Evolutionary conservation across 35 echinoderm and acorn worm genomes (phyloP).

Genomic region (Diadema setosum): DNA sequence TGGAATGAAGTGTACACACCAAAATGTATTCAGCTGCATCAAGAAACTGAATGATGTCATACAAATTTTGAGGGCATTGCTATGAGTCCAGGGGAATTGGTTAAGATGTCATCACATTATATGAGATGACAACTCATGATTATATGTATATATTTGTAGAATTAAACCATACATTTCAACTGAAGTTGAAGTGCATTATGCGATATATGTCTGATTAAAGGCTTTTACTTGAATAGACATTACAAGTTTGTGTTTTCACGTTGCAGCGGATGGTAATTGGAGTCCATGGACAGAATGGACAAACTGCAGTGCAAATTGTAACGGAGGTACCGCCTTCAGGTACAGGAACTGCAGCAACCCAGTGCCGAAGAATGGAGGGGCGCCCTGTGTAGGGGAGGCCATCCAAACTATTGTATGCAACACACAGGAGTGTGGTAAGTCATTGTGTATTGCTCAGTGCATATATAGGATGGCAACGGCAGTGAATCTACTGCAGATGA

Average conservation of each 20-base stretch:
- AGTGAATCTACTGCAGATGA: too few relatives aligned
- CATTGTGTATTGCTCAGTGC: too few relatives aligned
- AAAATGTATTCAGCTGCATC: too few relatives aligned
- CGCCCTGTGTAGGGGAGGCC: constrained; percentile 53
- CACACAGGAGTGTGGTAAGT: constrained; percentile 41
- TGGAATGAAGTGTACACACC: too few relatives aligned
- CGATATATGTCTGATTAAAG: background rate
- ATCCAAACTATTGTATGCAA: constrained; percentile 66
- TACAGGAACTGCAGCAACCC: constrained; percentile 77
- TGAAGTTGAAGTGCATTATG: background rate
- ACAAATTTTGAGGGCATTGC: too few relatives aligned
- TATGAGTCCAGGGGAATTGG: too few relatives aligned
- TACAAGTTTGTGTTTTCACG: background rate
- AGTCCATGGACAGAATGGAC: constrained; percentile 78
- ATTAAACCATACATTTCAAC: background rate
- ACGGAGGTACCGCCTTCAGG: constrained; percentile 53
- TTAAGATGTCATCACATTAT: too few relatives aligned
- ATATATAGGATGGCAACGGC: too few relatives aligned
- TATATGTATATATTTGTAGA: too few relatives aligned
- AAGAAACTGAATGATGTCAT: too few relatives aligned
- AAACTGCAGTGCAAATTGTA: constrained; percentile 61
- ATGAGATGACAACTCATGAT: too few relatives aligned
- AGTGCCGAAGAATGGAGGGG: constrained; percentile 78
- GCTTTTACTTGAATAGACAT: background rate
- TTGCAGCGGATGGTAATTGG: constrained; percentile 84